phyloP scores from a whole-genome alignment of 2,113 vertebrate species.

The Apodemus speciosus region DNA sequence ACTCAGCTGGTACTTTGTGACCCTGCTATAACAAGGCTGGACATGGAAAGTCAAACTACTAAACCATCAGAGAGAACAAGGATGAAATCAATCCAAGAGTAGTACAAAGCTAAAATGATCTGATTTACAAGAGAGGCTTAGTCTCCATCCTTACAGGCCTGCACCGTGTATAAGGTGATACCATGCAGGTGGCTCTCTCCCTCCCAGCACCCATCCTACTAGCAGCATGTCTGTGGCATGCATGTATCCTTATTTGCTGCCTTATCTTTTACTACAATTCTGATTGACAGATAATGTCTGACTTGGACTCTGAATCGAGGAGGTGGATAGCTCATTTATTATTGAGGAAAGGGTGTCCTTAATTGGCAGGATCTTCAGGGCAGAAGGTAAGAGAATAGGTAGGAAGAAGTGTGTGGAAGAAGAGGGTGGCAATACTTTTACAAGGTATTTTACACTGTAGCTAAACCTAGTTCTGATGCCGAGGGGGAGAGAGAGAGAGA shows the following conservation, averaged over 20 bases:
- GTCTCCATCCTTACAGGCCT: not conserved
- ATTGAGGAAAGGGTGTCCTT: not conserved
- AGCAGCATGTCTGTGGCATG: not conserved
- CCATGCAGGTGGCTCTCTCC: not conserved
- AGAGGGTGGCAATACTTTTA: not conserved
- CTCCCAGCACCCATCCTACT: not conserved
- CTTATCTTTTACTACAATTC: constrained; percentile 1
- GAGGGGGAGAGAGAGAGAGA: no score
- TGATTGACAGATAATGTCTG: not conserved
- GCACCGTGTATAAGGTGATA: no score
- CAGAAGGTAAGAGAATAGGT: not conserved
- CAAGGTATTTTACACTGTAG: not conserved
- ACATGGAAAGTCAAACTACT: not conserved
- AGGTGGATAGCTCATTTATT: not conserved
- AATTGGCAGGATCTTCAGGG: not conserved
- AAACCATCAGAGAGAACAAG: not conserved
- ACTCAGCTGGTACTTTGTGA: not conserved
- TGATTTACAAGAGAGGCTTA: not conserved
- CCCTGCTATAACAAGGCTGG: not conserved
- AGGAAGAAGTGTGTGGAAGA: not conserved
- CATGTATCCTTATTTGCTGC: not conserved
- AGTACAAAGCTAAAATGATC: not conserved
- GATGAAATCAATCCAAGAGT: not conserved
- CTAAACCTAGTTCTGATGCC: not conserved
- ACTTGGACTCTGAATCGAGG: not conserved